These are phyloP conservation scores for Porites lutea DNA, from an alignment of 64 coral and sea anemone genomes.

Conservation along the genomic window DNA sequence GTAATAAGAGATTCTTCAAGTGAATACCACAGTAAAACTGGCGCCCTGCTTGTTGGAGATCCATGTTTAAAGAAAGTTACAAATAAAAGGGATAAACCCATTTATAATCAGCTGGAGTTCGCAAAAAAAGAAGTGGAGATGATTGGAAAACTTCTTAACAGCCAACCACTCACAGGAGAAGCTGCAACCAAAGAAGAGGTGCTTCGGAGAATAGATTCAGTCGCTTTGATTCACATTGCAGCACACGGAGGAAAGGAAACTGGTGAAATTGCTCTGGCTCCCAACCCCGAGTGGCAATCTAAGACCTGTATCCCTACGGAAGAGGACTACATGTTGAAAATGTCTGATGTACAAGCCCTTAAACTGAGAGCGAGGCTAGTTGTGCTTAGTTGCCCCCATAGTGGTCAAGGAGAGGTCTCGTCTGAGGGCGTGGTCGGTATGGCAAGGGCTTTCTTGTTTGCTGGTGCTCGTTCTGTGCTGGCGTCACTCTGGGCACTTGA, in stretches of 20 bases:
- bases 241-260: not conserved
- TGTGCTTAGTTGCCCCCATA: constrained; percentile 47
- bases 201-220: not conserved
- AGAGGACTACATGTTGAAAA: constrained; percentile 43
- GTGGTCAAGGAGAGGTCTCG: constrained; percentile 35
- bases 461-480: constrained; percentile 27
- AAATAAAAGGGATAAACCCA: not conserved
- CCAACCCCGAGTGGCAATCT: not conserved
- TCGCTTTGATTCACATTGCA: constrained; percentile 25
- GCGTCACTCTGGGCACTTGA: constrained; percentile 34
- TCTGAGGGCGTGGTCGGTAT: not conserved
- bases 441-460: constrained; percentile 3
- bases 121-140: constrained; percentile 13
- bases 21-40: not conserved
- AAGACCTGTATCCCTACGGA: not conserved
- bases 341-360: constrained; percentile 30
- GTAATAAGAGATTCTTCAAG: not conserved
- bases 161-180: not conserved
- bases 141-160: not conserved
- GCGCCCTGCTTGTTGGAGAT: constrained; percentile 38
- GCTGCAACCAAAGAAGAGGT: constrained; percentile 20
- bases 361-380: constrained; percentile 16
- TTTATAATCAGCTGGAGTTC: not conserved
- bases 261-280: constrained; percentile 6
- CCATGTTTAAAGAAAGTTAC: not conserved